Base-by-base conservation (phyloP, 2,797 vertebrate genomes). In the Psittacula derbiana region DNA sequence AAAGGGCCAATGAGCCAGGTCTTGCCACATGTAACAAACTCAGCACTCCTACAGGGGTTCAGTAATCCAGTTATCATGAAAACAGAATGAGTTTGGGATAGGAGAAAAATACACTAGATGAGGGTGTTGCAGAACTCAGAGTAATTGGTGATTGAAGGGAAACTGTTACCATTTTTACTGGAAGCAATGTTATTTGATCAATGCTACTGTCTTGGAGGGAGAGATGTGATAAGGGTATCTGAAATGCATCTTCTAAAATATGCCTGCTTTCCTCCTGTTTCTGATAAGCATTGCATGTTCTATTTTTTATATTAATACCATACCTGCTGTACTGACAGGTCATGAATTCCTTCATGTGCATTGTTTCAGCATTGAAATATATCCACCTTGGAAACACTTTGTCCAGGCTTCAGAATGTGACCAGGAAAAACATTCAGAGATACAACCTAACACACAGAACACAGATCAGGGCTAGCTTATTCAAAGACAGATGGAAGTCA, bases 401-500 rank as follows among this genome's bases (percentile, higher is more conserved):
- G 21, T 89, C 40, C n/a, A 58, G 64, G 62, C 19, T 86, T 92
- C 66, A 85, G 41, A 93, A 70, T 61, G 19, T 70, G 53, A 89
- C 27, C 10, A 25, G 8, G 33, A 10, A 44, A 85, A 92, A 55
- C 5, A 50, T 76, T 89, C 86, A 52, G 43, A 84, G 87, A 67
- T 44, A 64, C 17, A 94, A 67, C 69, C 52, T 64, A 80, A 23
- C 13, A 61, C 5, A 13, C 33, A 89, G 46, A 93, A 82, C 55
- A 76, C 36, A 80, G 62, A 96, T 58, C 52, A 80, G 57, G 84
- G 43, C 12, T 66, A 57, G 49, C 74, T 93, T 90, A 78, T 90
- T 80, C 57, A 53, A 85, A 92, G 79, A 80, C 94, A 95, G 95
- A 90, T 96, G 93, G 91, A 92, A 89, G 21, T 53, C 79, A 87